Evolutionary conservation across 2,113 vertebrate genomes (phyloP).

Genomic region (Polyodon spathula): DNA sequence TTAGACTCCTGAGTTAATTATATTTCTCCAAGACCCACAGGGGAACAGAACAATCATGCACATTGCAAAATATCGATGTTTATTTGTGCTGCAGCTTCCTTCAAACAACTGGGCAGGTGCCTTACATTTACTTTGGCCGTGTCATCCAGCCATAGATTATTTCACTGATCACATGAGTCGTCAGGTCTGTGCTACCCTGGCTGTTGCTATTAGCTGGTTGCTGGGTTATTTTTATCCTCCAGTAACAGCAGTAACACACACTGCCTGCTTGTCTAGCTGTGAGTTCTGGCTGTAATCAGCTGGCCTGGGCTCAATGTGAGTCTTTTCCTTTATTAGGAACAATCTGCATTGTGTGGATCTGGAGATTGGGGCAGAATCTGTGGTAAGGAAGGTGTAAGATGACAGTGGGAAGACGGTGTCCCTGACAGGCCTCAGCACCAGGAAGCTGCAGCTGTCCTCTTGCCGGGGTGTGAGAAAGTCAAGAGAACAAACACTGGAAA

Average conservation of each 20-base stretch:
- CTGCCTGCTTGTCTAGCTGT: conserved; percentile 10
- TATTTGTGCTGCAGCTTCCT: conserved; percentile 6
- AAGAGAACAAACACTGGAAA: conserved; percentile 18
- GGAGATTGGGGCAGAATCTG: conserved; percentile 17
- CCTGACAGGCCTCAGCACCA: conserved; percentile 1
- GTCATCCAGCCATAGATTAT: conserved; percentile 1
- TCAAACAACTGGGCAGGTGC: conserved; percentile 7
- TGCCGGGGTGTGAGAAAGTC: conserved; percentile 32
- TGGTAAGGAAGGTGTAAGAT: conserved; percentile 26
- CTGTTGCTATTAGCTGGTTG: conserved; percentile 17
- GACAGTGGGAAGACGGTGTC: conserved; percentile 21
- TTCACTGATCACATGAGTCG: conserved; percentile 23
- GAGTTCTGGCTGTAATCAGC: conserved; percentile 27
- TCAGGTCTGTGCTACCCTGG: conserved; percentile 29
- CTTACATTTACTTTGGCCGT: conserved; percentile 6
- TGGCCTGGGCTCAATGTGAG: conserved; percentile 11
- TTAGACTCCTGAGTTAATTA: neutral
- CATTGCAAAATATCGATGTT: neutral
- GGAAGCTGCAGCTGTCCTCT: conserved; percentile 48
- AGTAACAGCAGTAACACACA: conserved; percentile 29
- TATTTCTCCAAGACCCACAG: neutral
- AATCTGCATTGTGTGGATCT: conserved; percentile 21
- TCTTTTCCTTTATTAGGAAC: conserved; percentile 42
- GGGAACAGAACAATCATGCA: neutral
- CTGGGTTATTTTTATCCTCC: conserved; percentile 56